Conservation (phyloP, 2,888 invertebrate genomes). For the Holacanthella duospinosa region DNA sequence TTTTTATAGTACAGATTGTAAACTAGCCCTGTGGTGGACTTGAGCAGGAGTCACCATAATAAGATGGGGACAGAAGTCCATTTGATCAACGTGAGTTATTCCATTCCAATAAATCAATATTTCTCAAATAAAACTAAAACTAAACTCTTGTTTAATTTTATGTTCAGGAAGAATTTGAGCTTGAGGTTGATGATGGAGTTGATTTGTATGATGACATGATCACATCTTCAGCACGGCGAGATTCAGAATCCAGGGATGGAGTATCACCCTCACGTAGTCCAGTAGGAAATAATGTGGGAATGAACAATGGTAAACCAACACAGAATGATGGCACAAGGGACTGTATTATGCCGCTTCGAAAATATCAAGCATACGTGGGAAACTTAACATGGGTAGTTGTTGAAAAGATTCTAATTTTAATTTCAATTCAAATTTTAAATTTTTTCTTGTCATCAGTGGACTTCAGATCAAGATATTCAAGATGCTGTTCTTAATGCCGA, state of each 20-base stretch:
- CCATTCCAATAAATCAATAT: too few relatives aligned
- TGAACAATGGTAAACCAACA: constrained; percentile 5
- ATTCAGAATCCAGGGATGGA: constrained; percentile 16
- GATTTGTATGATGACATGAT: constrained; percentile 94
- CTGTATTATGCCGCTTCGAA: constrained; percentile 60
- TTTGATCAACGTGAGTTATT: background rate
- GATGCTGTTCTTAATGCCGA: constrained; percentile 81
- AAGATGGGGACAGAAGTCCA: background rate
- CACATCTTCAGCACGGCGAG: constrained; percentile 56
- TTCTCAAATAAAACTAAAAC: too few relatives aligned
- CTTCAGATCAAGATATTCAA: constrained; percentile 90
- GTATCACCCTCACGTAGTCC: background rate
- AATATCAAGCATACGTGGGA: constrained; percentile 90
- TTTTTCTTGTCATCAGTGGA: constrained; percentile 64
- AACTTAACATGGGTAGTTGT: constrained; percentile 99
- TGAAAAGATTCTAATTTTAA: too few relatives aligned
- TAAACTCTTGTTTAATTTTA: background rate
- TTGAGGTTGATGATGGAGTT: constrained; percentile 82
- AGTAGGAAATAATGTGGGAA: constrained; percentile 6
- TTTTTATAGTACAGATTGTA: too few relatives aligned
- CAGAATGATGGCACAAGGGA: constrained; percentile 38
- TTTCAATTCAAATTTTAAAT: too few relatives aligned
- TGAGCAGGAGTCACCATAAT: background rate
- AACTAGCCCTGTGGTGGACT: too few relatives aligned
- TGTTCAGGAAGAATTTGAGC: constrained; percentile 64